A percentile compares a stretch with the other conserved stretches of the same genome.
phyloP scores from a whole-genome alignment of 2,888 invertebrate species.

The Baronia brevicornis region DNA sequence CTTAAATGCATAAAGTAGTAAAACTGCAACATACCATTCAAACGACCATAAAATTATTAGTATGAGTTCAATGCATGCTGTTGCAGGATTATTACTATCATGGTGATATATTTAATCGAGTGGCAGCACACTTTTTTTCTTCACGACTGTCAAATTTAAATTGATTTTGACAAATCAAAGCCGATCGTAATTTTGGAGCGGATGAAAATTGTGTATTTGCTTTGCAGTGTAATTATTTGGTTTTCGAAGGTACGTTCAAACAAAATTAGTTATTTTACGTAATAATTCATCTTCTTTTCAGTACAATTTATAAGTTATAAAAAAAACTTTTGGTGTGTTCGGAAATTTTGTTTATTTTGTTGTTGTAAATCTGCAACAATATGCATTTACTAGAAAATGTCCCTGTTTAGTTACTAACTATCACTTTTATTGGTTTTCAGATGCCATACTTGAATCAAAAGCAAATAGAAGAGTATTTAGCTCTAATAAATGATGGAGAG shows the following conservation, averaged over 20 bases:
- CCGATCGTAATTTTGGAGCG: constrained; percentile 19
- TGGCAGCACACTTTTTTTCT: too few relatives aligned
- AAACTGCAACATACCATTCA: constrained; percentile 25
- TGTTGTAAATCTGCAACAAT: too few relatives aligned
- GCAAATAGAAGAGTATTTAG: constrained; percentile 31
- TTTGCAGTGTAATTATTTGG: constrained; percentile 25
- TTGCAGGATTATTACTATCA: constrained; percentile 26
- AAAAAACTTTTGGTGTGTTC: constrained; percentile 23
- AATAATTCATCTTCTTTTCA: constrained; percentile 29
- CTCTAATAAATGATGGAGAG: constrained; percentile 27
- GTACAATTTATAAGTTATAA: constrained; percentile 22
- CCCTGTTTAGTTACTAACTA: constrained; percentile 22
- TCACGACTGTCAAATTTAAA: constrained; percentile 22
- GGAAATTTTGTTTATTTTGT: constrained; percentile 25
- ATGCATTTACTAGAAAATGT: too few relatives aligned
- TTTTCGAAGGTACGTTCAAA: constrained; percentile 25
- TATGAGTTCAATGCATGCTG: constrained; percentile 24
- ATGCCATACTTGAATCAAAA: constrained; percentile 26
- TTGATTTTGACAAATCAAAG: constrained; percentile 22
- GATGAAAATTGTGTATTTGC: constrained; percentile 24
- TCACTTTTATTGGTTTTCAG: constrained; percentile 25
- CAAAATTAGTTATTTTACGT: constrained; percentile 24
- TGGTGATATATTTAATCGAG: constrained; percentile 25
- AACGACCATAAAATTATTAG: constrained; percentile 22
- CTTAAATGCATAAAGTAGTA: constrained; percentile 21